phyloP scores from a whole-genome alignment of 2,797 vertebrate genomes.

The Gymnothorax javanicus region DNA sequence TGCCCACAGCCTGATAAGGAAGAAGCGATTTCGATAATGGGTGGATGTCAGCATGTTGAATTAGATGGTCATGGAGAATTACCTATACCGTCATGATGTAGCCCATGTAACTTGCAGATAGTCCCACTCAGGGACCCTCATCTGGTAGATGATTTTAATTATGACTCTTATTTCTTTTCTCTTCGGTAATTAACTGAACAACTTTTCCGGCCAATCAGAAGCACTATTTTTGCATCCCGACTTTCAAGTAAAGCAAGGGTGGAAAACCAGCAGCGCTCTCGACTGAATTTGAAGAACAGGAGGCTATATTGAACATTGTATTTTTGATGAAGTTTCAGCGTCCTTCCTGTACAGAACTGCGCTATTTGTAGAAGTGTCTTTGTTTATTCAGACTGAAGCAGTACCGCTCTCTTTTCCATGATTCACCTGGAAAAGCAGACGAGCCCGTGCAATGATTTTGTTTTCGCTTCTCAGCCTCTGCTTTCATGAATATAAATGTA shows the following conservation, averaged over 20 bases:
- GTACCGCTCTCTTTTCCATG: neutral
- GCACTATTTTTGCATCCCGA: no score
- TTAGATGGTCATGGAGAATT: neutral
- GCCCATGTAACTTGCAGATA: neutral
- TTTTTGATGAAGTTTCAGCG: neutral
- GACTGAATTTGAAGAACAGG: no score
- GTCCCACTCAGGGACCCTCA: no score
- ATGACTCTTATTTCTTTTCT: no score
- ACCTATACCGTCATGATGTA: neutral
- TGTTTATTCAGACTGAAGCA: neutral
- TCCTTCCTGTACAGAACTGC: neutral
- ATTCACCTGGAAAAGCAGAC: neutral
- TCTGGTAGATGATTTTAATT: no score
- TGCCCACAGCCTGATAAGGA: neutral
- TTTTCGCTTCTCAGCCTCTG: neutral
- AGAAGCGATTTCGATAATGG: no score
- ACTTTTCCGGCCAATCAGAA: no score
- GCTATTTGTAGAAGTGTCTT: neutral
- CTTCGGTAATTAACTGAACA: no score
- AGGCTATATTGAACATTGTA: neutral
- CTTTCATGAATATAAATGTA: slow-evolving; percentile 20
- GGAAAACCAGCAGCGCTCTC: no score
- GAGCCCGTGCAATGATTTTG: neutral
- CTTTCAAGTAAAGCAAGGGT: no score
- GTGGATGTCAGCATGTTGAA: neutral